Evolutionary conservation across 1,140 invertebrate species (phyloP), one percentile per base, ranked within the genome.

Genomic region (Platyura marginata): DNA sequence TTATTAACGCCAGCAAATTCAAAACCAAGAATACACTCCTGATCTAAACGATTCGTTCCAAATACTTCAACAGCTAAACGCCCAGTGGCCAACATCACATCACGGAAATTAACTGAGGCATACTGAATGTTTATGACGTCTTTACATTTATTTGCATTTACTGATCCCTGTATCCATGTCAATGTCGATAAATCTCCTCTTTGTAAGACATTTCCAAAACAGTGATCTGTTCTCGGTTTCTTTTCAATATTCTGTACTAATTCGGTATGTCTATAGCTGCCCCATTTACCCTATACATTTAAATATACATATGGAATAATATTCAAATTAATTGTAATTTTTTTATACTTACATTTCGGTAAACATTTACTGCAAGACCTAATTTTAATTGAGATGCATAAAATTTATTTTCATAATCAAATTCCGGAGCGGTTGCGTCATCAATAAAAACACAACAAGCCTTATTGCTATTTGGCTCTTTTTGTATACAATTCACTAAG

Each of bases 121-220:
- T 77, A 83, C 25, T 74, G 69, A 4, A 77, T 62, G 64, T 72
- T 62, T 42, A 49, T 66, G 6, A 22, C 13, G 13, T 22, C 13
- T 42, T 29, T 56, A 57, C 34, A 69, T 48, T 21, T 60, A 48
- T 49, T 54, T 43, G 34, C 54, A 44, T 46, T 47, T 44, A 42
- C 70, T 40, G 44, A 69, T 42, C 74, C 79, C 59, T 82, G 65
- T 1, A 92, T 63, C 92, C 92, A 97, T 11, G 63, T 71, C 1
- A 97, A 55, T 29, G 81, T 81, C 0, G 79, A 81, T 16, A 97
- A 62, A 59, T 96, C 91, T 40, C 90, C 88, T 48, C 79, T 71
- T 8, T 79, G 77, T 2, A 72, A 48, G 1, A 81, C 75, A 60
- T 92, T 88, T 0, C 81, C 75, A 56, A 74, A 90, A 0, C 75